A percentile compares a stretch with the other conserved stretches of the same genome.
phyloP scores from a whole-genome alignment of 2,888 invertebrate species.

The Lasioglossum malachurum region DNA sequence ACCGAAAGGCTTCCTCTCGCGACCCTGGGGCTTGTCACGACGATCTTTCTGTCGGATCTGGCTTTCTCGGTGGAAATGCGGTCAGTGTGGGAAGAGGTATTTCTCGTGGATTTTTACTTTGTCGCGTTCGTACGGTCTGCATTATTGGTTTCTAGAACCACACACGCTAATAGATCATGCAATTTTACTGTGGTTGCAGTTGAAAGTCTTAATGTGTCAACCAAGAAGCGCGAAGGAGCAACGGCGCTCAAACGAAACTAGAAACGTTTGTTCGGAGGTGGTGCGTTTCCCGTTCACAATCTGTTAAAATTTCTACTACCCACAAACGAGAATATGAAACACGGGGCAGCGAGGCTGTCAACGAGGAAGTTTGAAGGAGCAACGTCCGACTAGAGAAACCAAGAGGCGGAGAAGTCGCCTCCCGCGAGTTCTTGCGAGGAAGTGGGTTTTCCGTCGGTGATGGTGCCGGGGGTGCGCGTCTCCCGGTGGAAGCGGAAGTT shows the following conservation, averaged over 20 bases:
- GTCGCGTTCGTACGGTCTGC: too few relatives aligned
- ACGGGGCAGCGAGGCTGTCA: neutral
- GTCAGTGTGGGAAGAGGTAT: neutral
- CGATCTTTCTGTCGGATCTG: neutral
- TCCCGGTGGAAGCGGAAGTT: constrained; percentile 81
- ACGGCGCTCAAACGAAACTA: neutral
- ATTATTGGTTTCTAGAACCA: too few relatives aligned
- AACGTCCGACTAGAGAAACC: neutral
- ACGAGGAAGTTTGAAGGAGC: constrained; percentile 1
- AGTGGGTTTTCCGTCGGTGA: constrained; percentile 13
- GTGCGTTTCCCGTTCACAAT: neutral
- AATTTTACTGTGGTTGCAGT: neutral
- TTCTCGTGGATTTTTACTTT: neutral
- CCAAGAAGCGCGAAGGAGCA: neutral
- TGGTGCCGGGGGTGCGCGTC: constrained; percentile 62
- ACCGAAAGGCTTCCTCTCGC: neutral
- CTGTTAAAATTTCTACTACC: neutral
- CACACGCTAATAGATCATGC: neutral
- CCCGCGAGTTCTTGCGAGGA: neutral
- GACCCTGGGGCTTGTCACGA: neutral
- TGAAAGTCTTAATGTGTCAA: neutral
- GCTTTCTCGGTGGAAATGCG: neutral
- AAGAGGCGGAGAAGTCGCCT: neutral
- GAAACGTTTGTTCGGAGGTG: neutral
- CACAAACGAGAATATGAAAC: neutral